phyloP scores from a whole-genome alignment of 30 jellyfish, hydroid and myxozoan species.

The Hydractinia symbiolongicarpus region DNA sequence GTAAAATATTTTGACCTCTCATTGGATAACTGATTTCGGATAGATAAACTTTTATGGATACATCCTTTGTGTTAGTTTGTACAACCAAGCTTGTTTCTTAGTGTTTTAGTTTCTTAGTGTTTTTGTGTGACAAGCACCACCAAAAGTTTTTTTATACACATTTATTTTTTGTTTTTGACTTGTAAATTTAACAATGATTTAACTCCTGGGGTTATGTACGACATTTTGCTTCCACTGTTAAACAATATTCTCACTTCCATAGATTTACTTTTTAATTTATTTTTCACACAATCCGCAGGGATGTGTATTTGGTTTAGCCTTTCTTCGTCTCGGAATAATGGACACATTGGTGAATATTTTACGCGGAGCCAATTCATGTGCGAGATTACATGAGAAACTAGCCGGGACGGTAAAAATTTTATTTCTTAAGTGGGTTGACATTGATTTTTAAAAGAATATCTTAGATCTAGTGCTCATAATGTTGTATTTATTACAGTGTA shows the following conservation, averaged over 20 bases:
- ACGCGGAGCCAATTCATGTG: too few relatives aligned
- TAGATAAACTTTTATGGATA: background rate
- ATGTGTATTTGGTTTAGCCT: too few relatives aligned
- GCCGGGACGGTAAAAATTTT: too few relatives aligned
- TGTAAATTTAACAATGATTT: background rate
- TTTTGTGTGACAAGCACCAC: background rate
- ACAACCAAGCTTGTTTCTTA: background rate
- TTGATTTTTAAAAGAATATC: too few relatives aligned
- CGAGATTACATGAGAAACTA: too few relatives aligned
- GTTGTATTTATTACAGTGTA: too few relatives aligned
- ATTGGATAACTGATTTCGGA: background rate
- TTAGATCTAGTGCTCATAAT: too few relatives aligned
- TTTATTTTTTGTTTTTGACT: background rate
- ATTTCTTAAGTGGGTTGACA: too few relatives aligned
- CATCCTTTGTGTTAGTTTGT: background rate
- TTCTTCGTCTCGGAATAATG: too few relatives aligned
- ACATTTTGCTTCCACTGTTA: background rate
- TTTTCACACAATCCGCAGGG: too few relatives aligned
- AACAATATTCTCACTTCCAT: background rate
- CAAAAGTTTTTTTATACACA: background rate
- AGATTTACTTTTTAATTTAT: background rate
- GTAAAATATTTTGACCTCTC: constrained; percentile 1
- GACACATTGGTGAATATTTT: too few relatives aligned
- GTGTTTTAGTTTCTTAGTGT: too few relatives aligned
- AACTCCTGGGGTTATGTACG: background rate